Conservation (phyloP, 2,888 invertebrate species). For the Microctonus hyperodae region DNA sequence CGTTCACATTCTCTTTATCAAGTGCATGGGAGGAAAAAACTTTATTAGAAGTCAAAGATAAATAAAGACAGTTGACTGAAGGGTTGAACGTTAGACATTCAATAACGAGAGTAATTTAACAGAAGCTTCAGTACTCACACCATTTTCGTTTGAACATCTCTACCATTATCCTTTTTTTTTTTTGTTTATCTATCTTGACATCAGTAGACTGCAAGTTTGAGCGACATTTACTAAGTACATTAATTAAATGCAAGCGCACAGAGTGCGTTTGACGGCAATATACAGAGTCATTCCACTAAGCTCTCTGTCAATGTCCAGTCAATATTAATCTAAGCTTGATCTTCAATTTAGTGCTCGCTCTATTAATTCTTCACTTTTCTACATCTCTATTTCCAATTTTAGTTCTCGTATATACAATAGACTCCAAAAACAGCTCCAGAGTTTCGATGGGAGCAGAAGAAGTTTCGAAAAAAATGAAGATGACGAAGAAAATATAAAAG, state of each 20-base stretch:
- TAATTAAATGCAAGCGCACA: constrained; percentile 29
- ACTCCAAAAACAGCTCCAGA: neutral
- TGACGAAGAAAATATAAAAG: neutral
- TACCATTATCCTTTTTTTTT: neutral
- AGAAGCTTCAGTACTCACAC: neutral
- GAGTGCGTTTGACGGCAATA: constrained; percentile 14
- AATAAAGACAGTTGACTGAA: constrained; percentile 9
- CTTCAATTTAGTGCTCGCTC: neutral
- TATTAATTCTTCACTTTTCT: neutral
- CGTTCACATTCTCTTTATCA: constrained; percentile 1
- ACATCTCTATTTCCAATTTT: neutral
- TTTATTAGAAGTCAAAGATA: constrained; percentile 15
- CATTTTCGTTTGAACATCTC: neutral
- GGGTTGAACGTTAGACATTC: neutral
- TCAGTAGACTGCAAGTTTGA: constrained; percentile 20
- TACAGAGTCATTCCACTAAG: neutral
- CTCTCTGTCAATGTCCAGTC: constrained; percentile 20
- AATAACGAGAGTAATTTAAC: neutral
- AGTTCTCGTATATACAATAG: neutral
- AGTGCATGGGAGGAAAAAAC: neutral
- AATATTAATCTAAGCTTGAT: constrained; percentile 23
- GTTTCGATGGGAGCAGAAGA: constrained; percentile 13
- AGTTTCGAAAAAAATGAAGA: constrained; percentile 1
- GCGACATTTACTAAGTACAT: constrained; percentile 30
- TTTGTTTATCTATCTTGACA: neutral